Base-by-base conservation (phyloP, 2,888 invertebrate genomes). In the Hedya salicella region DNA sequence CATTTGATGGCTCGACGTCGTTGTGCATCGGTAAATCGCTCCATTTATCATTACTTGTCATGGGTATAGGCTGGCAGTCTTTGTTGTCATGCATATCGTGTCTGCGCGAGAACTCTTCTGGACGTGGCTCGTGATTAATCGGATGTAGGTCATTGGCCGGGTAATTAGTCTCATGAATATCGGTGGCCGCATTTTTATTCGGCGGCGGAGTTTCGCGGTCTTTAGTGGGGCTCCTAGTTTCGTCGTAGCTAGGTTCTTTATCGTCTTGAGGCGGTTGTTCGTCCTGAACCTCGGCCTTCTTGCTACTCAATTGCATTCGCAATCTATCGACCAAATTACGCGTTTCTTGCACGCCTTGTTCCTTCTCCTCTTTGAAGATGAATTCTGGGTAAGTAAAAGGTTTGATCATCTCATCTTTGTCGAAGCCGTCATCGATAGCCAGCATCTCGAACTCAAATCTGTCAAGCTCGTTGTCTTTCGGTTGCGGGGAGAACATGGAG, bases 271-370 rank as follows among this genome's bases (percentile, higher is more conserved):
- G 74, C 64, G 5, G 73, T 70, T 5, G 76, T 71, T 90, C 85
- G 59, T 93, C 93, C 67, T 87, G 82, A 64, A 89, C 86, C 64
- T 92, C 92, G 42, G 92, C 93, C 82, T 95, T 96, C 79, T 95
- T 95, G 36, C 93, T 92, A 69, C 93, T 93, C 75, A 96, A 90
- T 78, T 95, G 95, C 93, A 95, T 94, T 54, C 97, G 93, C 16
- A 98, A 88, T 78, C 97, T 96, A 78, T 97, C 96, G 3, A 98
- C 96, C 30, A 98, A 91, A 87, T 97, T 95, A 68, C 96, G 89
- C 0, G 97, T 97, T 81, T 97, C 97, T 69, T 96, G 93, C 0
- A 96, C 96, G 74, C 96, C 96, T 74, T 92, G 94, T 82, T 97
- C 97, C 79, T 96, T 96, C 2, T 96, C 96, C 78, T 96, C 96